These are phyloP conservation scores for Muscidifurax raptorellus DNA, from an alignment of 1,140 invertebrate genomes.

Conservation along the genomic window DNA sequence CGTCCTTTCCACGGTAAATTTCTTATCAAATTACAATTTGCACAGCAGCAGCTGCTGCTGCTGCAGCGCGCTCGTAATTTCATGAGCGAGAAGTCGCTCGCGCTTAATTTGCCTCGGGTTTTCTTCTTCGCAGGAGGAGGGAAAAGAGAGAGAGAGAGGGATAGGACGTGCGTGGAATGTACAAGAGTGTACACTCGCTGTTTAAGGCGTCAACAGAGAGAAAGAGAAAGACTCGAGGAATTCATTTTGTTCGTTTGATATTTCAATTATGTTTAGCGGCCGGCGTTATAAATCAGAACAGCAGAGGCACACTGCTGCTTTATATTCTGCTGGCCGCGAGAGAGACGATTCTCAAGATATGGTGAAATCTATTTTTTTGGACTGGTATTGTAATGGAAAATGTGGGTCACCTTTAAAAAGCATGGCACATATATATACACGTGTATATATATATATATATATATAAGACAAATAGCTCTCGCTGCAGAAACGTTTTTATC, in stretches of 20 bases:
- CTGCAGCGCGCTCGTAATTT: slow-evolving; percentile 25
- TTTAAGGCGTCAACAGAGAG: slow-evolving; percentile 20
- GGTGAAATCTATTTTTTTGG: no score
- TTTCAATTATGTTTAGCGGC: not conserved
- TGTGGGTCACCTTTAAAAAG: no score
- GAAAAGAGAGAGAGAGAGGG: not conserved
- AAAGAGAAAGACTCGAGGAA: not conserved
- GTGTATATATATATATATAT: no score
- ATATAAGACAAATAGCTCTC: no score
- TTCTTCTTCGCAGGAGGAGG: not conserved
- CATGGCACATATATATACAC: no score
- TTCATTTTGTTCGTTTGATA: not conserved
- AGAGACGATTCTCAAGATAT: no score
- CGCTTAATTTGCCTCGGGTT: slow-evolving; percentile 49
- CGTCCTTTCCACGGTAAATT: slow-evolving; percentile 19
- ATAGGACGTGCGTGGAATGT: slow-evolving; percentile 43
- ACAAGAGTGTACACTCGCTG: not conserved
- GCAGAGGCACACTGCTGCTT: no score
- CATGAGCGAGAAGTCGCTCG: slow-evolving; percentile 43
- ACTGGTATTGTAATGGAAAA: no score
- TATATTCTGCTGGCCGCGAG: no score
- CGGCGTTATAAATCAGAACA: not conserved
- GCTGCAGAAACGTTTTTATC: not conserved
- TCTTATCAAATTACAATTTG: slow-evolving; percentile 51
- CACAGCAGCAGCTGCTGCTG: not conserved